Conservation (phyloP, 2,113 vertebrate species). For the Mionectes macconnelli region DNA sequence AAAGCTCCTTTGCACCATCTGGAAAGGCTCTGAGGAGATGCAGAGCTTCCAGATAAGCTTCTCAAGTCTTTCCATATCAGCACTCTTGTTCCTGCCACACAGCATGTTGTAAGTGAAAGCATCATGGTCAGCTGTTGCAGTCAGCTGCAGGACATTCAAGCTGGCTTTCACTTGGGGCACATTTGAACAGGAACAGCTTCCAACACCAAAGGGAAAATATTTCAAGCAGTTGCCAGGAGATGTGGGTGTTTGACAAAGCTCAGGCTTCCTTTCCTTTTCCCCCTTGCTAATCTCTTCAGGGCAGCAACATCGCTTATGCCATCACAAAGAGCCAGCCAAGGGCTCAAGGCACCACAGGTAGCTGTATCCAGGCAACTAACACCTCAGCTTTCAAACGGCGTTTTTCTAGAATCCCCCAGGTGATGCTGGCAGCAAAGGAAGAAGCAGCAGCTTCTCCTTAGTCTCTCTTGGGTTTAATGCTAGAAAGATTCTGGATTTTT, state of each 20-base stretch:
- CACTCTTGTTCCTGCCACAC: background rate
- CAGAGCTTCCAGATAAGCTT: background rate
- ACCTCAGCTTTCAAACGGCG: background rate
- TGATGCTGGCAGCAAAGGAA: background rate
- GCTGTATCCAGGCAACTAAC: background rate
- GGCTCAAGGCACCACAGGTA: background rate
- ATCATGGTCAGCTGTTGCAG: fast-evolving
- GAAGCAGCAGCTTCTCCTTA: background rate
- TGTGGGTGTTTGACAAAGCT: background rate
- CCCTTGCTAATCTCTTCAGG: background rate
- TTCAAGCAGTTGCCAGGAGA: background rate
- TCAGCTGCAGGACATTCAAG: background rate
- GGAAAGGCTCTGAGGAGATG: background rate
- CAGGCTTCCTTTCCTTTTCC: background rate
- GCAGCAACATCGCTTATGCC: background rate
- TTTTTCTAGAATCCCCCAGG: background rate
- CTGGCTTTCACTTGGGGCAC: background rate
- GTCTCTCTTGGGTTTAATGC: background rate
- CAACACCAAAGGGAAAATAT: background rate
- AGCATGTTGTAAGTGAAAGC: background rate
- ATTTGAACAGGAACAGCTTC: background rate
- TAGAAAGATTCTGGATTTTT: background rate
- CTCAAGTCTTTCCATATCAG: background rate
- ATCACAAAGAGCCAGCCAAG: background rate
- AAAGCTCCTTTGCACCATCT: background rate